Conservation (phyloP, 2,888 invertebrate species). For the Apoderus coryli region DNA sequence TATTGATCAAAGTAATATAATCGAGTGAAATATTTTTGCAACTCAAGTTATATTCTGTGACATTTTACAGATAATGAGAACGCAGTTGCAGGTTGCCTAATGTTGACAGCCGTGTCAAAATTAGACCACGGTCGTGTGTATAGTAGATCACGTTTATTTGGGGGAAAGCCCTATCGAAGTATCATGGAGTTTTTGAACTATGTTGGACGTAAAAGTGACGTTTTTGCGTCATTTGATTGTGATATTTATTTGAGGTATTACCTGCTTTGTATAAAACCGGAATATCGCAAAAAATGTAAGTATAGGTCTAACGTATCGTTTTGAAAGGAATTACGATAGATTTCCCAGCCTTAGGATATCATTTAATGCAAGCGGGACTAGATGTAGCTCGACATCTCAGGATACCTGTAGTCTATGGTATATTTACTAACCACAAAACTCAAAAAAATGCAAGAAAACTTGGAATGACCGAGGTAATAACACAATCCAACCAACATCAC, state of each 20-base stretch:
- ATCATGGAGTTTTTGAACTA: slow-evolving; percentile 23
- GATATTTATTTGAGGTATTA: slow-evolving; percentile 26
- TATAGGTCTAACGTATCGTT: neutral
- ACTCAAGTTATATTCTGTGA: neutral
- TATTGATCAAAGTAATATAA: slow-evolving; percentile 19
- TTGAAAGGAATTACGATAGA: neutral
- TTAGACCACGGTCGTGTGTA: slow-evolving; percentile 26
- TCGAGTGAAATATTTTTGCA: neutral
- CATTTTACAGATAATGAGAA: slow-evolving; percentile 14
- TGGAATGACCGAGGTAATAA: slow-evolving; percentile 21
- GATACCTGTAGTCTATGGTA: slow-evolving; percentile 25
- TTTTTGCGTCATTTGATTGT: slow-evolving; percentile 25
- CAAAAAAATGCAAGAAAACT: slow-evolving; percentile 26
- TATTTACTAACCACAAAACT: slow-evolving; percentile 22
- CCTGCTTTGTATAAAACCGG: slow-evolving; percentile 24
- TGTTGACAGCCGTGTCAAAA: slow-evolving; percentile 25
- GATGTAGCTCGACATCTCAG: slow-evolving; percentile 27
- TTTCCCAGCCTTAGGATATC: slow-evolving; percentile 16
- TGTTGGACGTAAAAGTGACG: slow-evolving; percentile 26
- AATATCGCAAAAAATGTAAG: slow-evolving; percentile 24
- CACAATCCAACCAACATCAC: too few relatives aligned
- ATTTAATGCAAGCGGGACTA: slow-evolving; percentile 20
- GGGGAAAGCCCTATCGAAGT: slow-evolving; percentile 26
- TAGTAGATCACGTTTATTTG: slow-evolving; percentile 23
- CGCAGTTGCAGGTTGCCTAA: slow-evolving; percentile 24